Evolutionary conservation across 2,888 invertebrate species (phyloP).

Genomic region (Caenorhabditis sp.): DNA sequence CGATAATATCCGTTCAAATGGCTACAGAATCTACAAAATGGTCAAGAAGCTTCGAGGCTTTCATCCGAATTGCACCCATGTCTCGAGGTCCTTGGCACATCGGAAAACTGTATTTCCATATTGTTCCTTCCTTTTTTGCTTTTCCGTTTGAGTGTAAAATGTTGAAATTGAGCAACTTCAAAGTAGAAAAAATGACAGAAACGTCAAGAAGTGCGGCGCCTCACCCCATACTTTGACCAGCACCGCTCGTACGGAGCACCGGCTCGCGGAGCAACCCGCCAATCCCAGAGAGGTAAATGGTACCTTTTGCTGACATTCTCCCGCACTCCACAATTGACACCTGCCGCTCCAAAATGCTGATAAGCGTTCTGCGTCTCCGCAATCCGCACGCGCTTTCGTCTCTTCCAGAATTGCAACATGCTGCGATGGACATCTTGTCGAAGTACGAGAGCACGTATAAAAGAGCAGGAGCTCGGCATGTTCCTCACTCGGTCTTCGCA

Average conservation of each 20-base stretch:
- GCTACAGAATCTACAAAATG: too few species aligned
- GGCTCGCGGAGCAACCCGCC: conserved; percentile 31
- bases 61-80: too few species aligned
- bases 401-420: conserved; percentile 49
- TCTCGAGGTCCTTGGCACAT: too few species aligned
- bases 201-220: conserved; percentile 23
- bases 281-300: conserved; percentile 39
- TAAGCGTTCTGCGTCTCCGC: conserved; percentile 36
- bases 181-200: conserved; percentile 39
- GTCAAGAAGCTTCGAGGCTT: too few species aligned
- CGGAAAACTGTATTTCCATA: too few species aligned
- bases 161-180: conserved; percentile 26
- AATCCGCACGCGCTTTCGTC: conserved; percentile 24
- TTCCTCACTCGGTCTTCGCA: conserved; percentile 44
- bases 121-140: too few species aligned
- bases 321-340: conserved; percentile 49
- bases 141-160: background rate
- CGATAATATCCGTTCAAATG: too few species aligned
- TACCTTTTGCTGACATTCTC: conserved; percentile 44
- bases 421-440: conserved; percentile 53
- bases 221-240: conserved; percentile 46
- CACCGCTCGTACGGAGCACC: background rate
- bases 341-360: conserved; percentile 29
- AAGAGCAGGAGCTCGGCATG: conserved; percentile 25
- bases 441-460: conserved; percentile 45